A percentile compares a stretch with the other conserved stretches of the same genome.
Evolutionary conservation across 1,140 invertebrate species (phyloP).

Genomic region (Hypsibius dujardini): DNA sequence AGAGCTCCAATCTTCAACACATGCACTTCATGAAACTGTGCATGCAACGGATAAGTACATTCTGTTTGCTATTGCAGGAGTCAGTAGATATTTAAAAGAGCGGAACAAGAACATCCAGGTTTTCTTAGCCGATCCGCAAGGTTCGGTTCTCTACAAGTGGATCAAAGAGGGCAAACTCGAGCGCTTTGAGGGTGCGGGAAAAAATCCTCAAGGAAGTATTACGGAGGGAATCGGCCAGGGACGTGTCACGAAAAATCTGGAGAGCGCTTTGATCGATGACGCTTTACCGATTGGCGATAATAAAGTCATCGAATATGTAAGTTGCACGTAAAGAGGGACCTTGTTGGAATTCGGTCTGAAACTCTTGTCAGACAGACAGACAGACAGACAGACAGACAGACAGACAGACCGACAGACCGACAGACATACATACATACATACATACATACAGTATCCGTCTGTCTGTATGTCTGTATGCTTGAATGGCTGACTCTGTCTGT

Average conservation of each 20-base stretch:
- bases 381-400: too few species aligned
- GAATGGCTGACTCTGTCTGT: too few species aligned
- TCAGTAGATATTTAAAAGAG: background rate
- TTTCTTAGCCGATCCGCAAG: conserved; percentile 11
- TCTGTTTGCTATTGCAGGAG: background rate
- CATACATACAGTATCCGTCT: too few species aligned
- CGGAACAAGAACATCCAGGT: conserved; percentile 10
- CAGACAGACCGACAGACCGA: too few species aligned
- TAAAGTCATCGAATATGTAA: background rate
- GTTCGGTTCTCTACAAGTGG: conserved; percentile 9
- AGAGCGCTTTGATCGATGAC: conserved; percentile 11
- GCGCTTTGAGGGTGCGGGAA: background rate
- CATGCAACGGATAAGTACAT: too few species aligned
- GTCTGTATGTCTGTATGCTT: too few species aligned
- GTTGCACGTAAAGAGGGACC: too few species aligned
- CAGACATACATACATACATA: too few species aligned
- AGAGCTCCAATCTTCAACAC: background rate
- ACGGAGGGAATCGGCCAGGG: conserved; percentile 12
- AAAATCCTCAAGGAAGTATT: background rate
- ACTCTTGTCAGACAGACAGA: too few species aligned
- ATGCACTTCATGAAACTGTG: background rate
- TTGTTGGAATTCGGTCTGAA: too few species aligned
- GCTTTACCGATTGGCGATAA: background rate
- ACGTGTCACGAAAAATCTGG: conserved; percentile 19
- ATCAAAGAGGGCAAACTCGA: conserved; percentile 13